These are phyloP conservation scores for Pelochelys cantorii DNA, from an alignment of 2,797 vertebrate species.

Conservation along the genomic window DNA sequence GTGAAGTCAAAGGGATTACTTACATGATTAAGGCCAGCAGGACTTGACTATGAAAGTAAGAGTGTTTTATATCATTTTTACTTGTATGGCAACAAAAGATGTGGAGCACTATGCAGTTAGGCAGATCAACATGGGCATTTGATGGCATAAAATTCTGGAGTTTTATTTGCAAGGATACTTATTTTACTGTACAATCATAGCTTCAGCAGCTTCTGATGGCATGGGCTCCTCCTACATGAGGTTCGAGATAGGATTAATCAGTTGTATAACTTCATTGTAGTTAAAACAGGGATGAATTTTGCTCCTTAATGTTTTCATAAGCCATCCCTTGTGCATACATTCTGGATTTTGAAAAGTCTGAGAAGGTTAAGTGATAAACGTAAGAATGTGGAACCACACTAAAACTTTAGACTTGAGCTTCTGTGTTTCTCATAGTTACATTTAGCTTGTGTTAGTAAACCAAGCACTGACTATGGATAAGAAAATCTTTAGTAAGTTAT, in stretches of 20 bases:
- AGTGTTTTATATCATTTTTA: neutral
- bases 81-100: neutral
- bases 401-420: conserved; percentile 68
- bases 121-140: neutral
- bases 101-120: neutral
- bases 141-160: neutral
- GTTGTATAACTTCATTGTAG: neutral
- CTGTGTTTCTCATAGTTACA: conserved; percentile 57
- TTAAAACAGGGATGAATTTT: conserved; percentile 54
- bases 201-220: neutral
- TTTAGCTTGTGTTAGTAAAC: conserved; percentile 77
- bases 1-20: conserved; percentile 8
- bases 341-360: conserved; percentile 73
- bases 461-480: conserved; percentile 67
- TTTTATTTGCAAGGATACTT: neutral
- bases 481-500: conserved; percentile 74
- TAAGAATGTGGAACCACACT: conserved; percentile 67
- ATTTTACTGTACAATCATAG: neutral
- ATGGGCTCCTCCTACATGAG: neutral
- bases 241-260: neutral
- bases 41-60: neutral
- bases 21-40: neutral
- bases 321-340: conserved; percentile 70
- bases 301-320: conserved; percentile 47
- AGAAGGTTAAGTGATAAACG: conserved; percentile 75